Evolutionary conservation across 1,140 invertebrate species (phyloP).

Genomic region (Oryzaephilus surinamensis): DNA sequence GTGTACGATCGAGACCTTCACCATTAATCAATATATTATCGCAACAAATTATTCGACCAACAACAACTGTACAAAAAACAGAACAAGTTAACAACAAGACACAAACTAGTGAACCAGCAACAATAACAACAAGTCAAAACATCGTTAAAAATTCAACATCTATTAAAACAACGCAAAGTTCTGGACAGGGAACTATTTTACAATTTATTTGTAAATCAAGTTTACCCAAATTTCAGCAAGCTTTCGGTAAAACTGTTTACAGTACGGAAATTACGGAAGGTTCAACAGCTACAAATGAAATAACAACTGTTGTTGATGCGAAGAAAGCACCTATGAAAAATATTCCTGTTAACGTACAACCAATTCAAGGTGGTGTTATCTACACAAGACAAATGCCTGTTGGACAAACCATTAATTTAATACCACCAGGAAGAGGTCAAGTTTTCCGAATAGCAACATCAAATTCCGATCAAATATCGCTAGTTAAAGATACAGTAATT

Average conservation of each 20-base stretch:
- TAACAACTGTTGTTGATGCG: slow-evolving; percentile 10
- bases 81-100: slow-evolving; percentile 8
- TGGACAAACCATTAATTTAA: slow-evolving; percentile 48
- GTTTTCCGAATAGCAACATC: slow-evolving; percentile 33
- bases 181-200: slow-evolving; percentile 28
- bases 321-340: slow-evolving; percentile 22
- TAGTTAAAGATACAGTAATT: slow-evolving; percentile 36
- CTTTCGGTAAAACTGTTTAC: slow-evolving; percentile 57
- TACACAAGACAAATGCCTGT: slow-evolving; percentile 49
- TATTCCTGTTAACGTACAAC: slow-evolving; percentile 36
- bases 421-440: slow-evolving; percentile 36
- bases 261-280: too few relatives aligned
- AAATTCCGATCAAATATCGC: slow-evolving; percentile 33
- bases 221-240: slow-evolving; percentile 69
- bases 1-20: slow-evolving; percentile 13
- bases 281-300: too few relatives aligned
- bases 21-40: slow-evolving; percentile 33
- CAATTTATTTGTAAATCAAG: slow-evolving; percentile 46
- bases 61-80: slow-evolving; percentile 1
- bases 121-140: slow-evolving; percentile 3
- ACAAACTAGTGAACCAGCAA: slow-evolving; percentile 8
- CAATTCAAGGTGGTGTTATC: slow-evolving; percentile 49
- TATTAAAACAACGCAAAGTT: slow-evolving; percentile 4
- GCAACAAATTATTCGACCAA: slow-evolving; percentile 30
- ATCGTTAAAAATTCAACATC: neutral